Base-by-base conservation (phyloP, 2,113 vertebrate genomes). In the Rhodinocichla rosea region DNA sequence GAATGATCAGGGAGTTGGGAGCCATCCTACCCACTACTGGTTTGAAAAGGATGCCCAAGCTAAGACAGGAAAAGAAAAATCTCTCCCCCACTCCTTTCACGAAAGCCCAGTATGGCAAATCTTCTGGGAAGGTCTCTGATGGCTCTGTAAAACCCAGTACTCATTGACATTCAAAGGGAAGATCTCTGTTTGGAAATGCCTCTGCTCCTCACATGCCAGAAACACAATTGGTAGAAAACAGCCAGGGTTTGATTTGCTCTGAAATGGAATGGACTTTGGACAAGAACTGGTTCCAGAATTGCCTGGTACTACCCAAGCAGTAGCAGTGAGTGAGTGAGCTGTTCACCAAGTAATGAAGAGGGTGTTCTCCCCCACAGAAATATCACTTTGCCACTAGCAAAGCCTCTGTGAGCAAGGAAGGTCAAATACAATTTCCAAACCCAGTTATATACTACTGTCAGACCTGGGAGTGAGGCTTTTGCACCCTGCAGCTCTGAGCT, bases 181-280 rank as follows among this genome's bases (percentile, higher is more conserved):
- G 27, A 75, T 6, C 10, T 1, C 44, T 56, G 65, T 64, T 92
- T 92, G 84, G 77, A 94, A 81, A n/a, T 18, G 63, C 37, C 55
- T 94, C 73, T 27, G 52, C 68, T 75, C 49, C 52, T 89, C 77
- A 40, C 27, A n/a, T 3, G 69, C 73, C 83, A 96, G 83, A 83
- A 90, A 76, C 42, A 68, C 62, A 84, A 71, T 30, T 64, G 77
- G 73, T 68, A 91, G 68, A 63, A 82, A 89, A 52, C 60, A 89
- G 71, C 35, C 19, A 56, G 64, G 70, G 74, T 81, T 78, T 91
- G 56, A 84, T 95, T 89, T 87, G 52, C 81, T 89, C 52, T 44
- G 53, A 91, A 91, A 89, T 84, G 47, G 90, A 84, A 94, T 64
- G 73, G 68, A 39, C 52, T 84, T 83, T 74, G 83, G 68, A 47